Evolutionary conservation across 37 sponge, comb jelly and placozoan genomes (phyloP), one percentile per base, ranked within the genome.

Genomic region (Halichondria panicea): DNA sequence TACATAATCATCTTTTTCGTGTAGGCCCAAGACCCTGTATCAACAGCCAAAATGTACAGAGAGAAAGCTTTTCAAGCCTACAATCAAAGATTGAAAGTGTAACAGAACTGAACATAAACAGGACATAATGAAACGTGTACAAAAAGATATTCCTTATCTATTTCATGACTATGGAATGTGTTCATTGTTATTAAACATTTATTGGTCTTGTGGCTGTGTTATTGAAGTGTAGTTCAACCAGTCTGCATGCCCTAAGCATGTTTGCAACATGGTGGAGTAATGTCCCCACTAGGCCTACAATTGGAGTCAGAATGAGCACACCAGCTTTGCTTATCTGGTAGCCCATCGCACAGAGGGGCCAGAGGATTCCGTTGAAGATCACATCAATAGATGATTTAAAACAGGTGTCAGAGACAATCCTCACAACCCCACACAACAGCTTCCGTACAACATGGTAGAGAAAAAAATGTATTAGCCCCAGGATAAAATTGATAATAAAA

Each of bases 341-440:
- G 1, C 31, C 8, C 27, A 44, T 15, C 7, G 69, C 9, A 43
- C 41, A 1, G 18, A 64, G 36, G 6, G 82, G 82, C 82, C 82
- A 82, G 4, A 53, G 12, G 54, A 55, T 32, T 8, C 41, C 73
- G 40, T 82, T 82, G 66, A 71, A 82, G 65, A 74, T 74, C 43
- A 39, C 55, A 18, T 55, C 38, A 46, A 66, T 18, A 25, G 24
- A 28, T 6, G 82, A 74, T 63, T 71, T 72, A 40, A 15, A 38
- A 24, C 64, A 15, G 42, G 82, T 53, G 57, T 71, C 72, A 5
- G 72, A 36, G 25, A 37, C 27, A 21, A 73, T 65, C 55, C 41
- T 28, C 4, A 21, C 55, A 28, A 82, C 13, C 7, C 82, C 82
- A 72, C 82, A 82, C 67, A 31, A 4, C n/a, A 72, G 74, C 54